A percentile compares a stretch with the other conserved stretches of the same genome.
Conservation (phyloP, 2,797 vertebrate genomes). For the Xiphorhynchus erythropygius region DNA sequence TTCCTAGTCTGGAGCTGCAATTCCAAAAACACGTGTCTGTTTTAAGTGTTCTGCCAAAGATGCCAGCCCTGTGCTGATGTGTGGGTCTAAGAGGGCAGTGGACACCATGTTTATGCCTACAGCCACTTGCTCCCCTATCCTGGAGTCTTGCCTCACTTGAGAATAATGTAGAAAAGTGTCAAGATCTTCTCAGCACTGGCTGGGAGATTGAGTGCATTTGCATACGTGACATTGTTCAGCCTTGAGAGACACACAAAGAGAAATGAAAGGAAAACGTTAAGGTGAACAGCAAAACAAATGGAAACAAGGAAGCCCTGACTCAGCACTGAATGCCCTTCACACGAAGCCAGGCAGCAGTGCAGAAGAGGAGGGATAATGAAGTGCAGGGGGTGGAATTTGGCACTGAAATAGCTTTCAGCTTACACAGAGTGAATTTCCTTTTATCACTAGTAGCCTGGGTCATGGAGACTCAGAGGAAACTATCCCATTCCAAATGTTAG, state of each 20-base stretch:
- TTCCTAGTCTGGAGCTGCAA: not conserved
- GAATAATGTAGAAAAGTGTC: not conserved
- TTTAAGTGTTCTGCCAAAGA: not conserved
- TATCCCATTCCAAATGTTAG: not conserved
- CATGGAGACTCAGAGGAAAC: slow-evolving; percentile 38
- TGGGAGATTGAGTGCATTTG: not conserved
- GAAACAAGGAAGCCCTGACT: not conserved
- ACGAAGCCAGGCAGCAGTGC: not conserved
- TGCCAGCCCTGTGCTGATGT: not conserved
- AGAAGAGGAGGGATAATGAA: not conserved
- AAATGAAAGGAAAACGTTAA: not conserved
- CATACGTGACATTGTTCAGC: not conserved
- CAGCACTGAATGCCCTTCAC: not conserved
- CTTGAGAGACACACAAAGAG: not conserved
- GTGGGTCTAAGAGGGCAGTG: not conserved
- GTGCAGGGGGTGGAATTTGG: not conserved
- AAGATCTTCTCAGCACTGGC: not conserved
- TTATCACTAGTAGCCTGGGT: slow-evolving; percentile 29
- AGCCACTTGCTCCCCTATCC: not conserved
- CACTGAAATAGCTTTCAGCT: slow-evolving; percentile 30
- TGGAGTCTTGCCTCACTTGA: not conserved
- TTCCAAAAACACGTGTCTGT: not conserved
- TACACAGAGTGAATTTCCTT: slow-evolving; percentile 31
- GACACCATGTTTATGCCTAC: not conserved
- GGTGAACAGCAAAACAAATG: not conserved